Conservation (phyloP, 2,113 vertebrate species). For the Pollimyrus isidori region DNA sequence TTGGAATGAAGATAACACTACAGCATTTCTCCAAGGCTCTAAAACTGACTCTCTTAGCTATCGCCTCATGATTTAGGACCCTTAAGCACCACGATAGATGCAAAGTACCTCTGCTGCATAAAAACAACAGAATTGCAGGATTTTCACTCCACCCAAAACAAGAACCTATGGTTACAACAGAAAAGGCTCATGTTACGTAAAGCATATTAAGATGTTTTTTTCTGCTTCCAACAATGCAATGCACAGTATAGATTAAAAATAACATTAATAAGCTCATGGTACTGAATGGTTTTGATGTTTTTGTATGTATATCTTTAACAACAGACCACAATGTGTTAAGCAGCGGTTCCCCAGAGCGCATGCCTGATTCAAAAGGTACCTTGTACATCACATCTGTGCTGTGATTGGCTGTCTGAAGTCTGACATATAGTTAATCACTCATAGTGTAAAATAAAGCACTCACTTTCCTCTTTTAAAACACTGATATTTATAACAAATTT, state of each 20-base stretch:
- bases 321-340: not conserved
- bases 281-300: not conserved
- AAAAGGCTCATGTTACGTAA: not conserved
- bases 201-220: not conserved
- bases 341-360: not conserved
- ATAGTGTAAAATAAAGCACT: not conserved
- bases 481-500: not conserved
- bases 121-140: not conserved
- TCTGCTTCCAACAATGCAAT: not conserved
- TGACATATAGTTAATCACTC: not conserved
- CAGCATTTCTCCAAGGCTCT: slow-evolving; percentile 41
- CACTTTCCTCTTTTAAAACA: not conserved
- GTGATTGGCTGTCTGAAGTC: not conserved
- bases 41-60: slow-evolving; percentile 18
- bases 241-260: not conserved
- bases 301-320: not conserved
- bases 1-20: slow-evolving; percentile 48
- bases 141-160: not conserved
- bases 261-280: not conserved
- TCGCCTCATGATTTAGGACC: not conserved
- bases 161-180: not conserved
- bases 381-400: not conserved
- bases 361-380: not conserved
- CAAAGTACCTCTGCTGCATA: not conserved
- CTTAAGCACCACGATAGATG: not conserved